Percentiles rank a stretch among this genome's conserved stretches.
Conservation (phyloP, 1,140 invertebrate species). For the Hyles vespertilio region DNA sequence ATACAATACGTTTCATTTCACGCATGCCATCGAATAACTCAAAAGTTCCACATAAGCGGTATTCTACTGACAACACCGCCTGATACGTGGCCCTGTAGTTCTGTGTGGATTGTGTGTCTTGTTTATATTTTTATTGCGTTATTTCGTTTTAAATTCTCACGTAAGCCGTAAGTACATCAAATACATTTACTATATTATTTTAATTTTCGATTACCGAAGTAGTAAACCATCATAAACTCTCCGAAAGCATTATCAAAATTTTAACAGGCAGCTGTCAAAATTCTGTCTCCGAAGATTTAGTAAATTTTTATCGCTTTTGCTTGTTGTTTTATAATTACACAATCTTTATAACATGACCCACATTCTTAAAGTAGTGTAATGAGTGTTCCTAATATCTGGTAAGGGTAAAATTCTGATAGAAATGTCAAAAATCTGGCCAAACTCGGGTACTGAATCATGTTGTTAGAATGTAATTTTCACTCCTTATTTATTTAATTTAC, state of each 20-base stretch:
- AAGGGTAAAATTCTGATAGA: too few species aligned
- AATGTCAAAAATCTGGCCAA: too few species aligned
- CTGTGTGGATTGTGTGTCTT: constrained; percentile 54
- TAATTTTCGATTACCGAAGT: background rate
- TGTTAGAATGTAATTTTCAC: too few species aligned
- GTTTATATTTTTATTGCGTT: constrained; percentile 68
- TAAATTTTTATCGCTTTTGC: constrained; percentile 7
- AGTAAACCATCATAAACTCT: background rate
- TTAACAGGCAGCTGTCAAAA: constrained; percentile 41
- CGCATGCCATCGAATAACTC: constrained; percentile 26
- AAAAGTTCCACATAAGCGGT: constrained; percentile 73
- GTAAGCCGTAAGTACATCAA: constrained; percentile 54
- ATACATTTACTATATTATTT: constrained; percentile 9
- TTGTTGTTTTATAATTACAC: background rate
- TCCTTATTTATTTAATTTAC: too few species aligned
- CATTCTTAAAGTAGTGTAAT: background rate
- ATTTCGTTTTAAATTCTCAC: constrained; percentile 44
- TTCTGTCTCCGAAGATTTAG: constrained; percentile 30
- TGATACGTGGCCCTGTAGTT: constrained; percentile 69
- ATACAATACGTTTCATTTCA: constrained; percentile 46
- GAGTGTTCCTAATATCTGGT: too few species aligned
- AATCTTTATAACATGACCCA: constrained; percentile 1
- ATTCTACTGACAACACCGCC: constrained; percentile 57
- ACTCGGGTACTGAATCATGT: too few species aligned
- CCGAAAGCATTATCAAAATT: constrained; percentile 22